Percentiles rank a stretch among this genome's conserved stretches.
Conservation (phyloP, 2,797 vertebrate species). For the Gallinago stenura region DNA sequence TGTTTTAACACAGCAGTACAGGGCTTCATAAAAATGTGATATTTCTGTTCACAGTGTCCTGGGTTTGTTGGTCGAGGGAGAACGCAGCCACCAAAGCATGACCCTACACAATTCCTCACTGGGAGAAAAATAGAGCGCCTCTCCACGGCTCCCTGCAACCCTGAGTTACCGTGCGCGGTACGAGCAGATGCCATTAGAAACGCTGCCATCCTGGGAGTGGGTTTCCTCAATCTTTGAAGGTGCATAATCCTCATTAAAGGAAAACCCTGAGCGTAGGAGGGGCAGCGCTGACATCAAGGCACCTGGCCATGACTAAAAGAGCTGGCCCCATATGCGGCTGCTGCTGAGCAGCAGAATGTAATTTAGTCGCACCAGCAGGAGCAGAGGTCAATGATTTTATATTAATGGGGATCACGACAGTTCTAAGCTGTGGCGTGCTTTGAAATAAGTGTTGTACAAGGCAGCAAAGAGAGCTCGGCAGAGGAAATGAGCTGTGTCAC, state of each 20-base stretch:
- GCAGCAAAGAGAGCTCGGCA: constrained; percentile 78
- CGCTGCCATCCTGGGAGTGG: constrained; percentile 67
- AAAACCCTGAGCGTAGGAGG: constrained; percentile 75
- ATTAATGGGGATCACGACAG: constrained; percentile 87
- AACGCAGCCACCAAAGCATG: constrained; percentile 24
- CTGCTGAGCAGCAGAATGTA: constrained; percentile 85
- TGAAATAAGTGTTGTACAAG: constrained; percentile 85
- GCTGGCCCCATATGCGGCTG: constrained; percentile 80
- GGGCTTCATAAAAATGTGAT: constrained; percentile 59
- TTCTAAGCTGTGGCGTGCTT: constrained; percentile 84
- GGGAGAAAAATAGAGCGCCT: background rate
- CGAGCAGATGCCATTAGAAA: constrained; percentile 75
- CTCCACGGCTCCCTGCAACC: constrained; percentile 10
- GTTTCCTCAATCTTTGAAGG: constrained; percentile 80
- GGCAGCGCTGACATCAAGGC: constrained; percentile 80
- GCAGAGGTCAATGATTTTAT: constrained; percentile 88
- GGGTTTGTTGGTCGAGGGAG: background rate
- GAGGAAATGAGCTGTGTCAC: constrained; percentile 84
- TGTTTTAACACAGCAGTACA: constrained; percentile 1
- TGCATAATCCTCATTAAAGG: constrained; percentile 84
- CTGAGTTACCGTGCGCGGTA: constrained; percentile 6
- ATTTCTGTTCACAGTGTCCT: constrained; percentile 25
- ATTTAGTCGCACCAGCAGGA: constrained; percentile 83
- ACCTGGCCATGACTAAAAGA: constrained; percentile 81
- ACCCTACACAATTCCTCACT: constrained; percentile 34